Conservation (phyloP, 1,140 invertebrate genomes). For the Aphelinus atriplicis region DNA sequence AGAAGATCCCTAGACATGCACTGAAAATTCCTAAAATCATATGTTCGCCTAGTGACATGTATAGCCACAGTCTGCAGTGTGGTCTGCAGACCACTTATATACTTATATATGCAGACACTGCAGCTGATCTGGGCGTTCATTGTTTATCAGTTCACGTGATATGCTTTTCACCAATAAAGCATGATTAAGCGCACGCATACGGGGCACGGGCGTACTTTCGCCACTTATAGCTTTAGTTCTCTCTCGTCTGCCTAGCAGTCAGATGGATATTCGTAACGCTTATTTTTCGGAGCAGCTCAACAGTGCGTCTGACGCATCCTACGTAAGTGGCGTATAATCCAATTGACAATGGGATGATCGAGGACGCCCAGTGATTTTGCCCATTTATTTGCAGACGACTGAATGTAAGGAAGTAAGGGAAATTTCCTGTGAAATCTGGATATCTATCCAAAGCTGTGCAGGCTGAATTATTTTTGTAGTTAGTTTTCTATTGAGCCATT, state of each 20-base stretch:
- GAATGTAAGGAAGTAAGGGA: neutral
- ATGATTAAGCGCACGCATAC: neutral
- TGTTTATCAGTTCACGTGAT: slow-evolving; percentile 18
- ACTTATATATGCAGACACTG: too few relatives aligned
- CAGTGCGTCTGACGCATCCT: neutral
- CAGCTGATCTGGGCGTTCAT: neutral
- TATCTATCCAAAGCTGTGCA: neutral
- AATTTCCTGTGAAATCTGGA: neutral
- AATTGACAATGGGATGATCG: neutral
- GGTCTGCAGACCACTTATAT: too few relatives aligned
- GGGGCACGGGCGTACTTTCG: neutral
- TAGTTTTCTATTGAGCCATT: neutral
- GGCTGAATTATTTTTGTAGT: neutral
- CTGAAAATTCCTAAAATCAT: slow-evolving; percentile 14
- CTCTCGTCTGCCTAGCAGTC: neutral
- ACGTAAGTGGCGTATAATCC: neutral
- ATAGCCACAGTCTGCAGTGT: neutral
- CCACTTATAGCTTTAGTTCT: neutral
- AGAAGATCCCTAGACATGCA: neutral
- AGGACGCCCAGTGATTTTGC: too few relatives aligned
- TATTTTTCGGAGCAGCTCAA: neutral
- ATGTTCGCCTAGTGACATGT: neutral
- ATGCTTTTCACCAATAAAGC: slow-evolving; percentile 5
- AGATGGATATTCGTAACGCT: slow-evolving; percentile 4
- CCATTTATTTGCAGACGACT: neutral